Evolutionary conservation across 2,888 invertebrate genomes (phyloP).

Genomic region (Pristionchus mayeri): DNA sequence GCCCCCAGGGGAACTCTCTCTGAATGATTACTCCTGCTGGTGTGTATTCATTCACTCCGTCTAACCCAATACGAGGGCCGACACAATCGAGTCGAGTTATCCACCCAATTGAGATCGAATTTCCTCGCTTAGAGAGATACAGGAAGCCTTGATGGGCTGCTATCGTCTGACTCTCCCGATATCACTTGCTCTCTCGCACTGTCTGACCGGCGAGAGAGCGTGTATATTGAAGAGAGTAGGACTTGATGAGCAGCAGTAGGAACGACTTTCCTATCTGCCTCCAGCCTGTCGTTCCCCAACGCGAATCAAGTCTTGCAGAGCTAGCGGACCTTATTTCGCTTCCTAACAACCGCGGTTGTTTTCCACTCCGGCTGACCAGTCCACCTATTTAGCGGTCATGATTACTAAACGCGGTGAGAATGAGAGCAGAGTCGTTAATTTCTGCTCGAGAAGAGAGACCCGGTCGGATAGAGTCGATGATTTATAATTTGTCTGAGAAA

Average conservation of each 20-base stretch:
- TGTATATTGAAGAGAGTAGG: neutral
- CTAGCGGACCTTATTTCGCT: neutral
- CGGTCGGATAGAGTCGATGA: too few relatives aligned
- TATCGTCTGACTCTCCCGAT: too few relatives aligned
- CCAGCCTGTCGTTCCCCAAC: too few relatives aligned
- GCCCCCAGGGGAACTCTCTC: neutral
- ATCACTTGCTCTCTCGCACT: too few relatives aligned
- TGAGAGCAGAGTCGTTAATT: neutral
- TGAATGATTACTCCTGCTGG: neutral
- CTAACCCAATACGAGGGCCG: neutral
- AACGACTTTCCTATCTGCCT: too few relatives aligned
- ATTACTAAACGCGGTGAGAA: conserved; percentile 20
- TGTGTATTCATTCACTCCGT: neutral
- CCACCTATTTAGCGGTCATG: neutral
- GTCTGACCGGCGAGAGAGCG: neutral
- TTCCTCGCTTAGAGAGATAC: neutral
- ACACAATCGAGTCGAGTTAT: conserved; percentile 13
- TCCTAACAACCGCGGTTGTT: neutral
- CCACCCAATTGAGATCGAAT: conserved; percentile 2
- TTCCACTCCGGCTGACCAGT: neutral
- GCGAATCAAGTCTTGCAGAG: too few relatives aligned
- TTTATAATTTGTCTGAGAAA: too few relatives aligned
- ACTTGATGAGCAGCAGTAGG: neutral
- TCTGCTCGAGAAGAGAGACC: neutral
- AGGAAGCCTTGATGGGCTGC: neutral